Evolutionary conservation across 2,888 invertebrate species (phyloP), one percentile per base, ranked within the genome.

Genomic region (Eilema griseolum): DNA sequence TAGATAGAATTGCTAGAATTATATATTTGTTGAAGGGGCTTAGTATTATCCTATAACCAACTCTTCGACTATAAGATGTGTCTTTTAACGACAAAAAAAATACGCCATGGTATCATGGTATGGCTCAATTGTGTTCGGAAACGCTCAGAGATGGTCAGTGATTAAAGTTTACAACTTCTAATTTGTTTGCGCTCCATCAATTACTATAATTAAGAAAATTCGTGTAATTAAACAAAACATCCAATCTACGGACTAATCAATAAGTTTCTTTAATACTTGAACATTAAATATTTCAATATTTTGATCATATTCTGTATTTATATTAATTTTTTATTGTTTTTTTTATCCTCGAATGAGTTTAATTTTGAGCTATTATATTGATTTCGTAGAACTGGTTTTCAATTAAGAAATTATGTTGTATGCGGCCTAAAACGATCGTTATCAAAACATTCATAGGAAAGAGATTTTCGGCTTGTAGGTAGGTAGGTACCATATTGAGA

Each of bases 101-200:
- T 61, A 68, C 56, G 23, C 64, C 67, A 64, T n/a, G n/a, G n/a
- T n/a, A n/a, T 23, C 60, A 62, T 52, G 26, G 26, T 59, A 26
- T 52, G 69, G 71, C 71, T 77, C 80, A 74, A 80, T 84, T 82
- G 71, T 80, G 69, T 73, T 72, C 74, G 68, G 24, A 82, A 74
- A 75, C 76, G 78, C 71, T 76, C 46, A 66, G 62, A 74, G 78
- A 82, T 83, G 68, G 71, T 67, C 78, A 65, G 83, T 76, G 74
- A 84, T 82, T 82, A 84, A 84, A 82, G 61, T 84, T 82, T 84
- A 80, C 78, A 82, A 80, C 82, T 82, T 74, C 74, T 82, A 82
- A 82, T 84, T 84, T 82, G 84, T 82, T 84, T 82, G 78, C 75
- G 84, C 75, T 76, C 73, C 70, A 76, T 75, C 83, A 78, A 84